These are phyloP conservation scores for Paedocypris sp. DNA, from an alignment of 2,113 vertebrate species.

Conservation along the genomic window DNA sequence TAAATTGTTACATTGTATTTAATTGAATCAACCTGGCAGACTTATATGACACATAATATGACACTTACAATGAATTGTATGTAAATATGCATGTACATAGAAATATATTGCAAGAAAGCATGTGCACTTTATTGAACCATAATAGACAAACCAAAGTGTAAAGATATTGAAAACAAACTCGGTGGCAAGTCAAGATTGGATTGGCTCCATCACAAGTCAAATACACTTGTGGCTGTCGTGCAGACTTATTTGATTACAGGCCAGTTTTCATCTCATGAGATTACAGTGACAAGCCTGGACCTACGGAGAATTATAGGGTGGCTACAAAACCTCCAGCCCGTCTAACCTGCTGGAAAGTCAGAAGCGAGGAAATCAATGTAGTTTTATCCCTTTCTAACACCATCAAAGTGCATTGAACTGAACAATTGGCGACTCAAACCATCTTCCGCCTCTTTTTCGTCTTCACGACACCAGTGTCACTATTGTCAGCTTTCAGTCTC, in stretches of 20 bases:
- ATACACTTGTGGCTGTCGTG: background rate
- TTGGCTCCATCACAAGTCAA: slow-evolving; percentile 1
- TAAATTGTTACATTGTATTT: no score
- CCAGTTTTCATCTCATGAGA: background rate
- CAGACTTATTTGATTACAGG: background rate
- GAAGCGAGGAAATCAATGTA: slow-evolving; percentile 30
- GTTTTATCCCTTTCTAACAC: slow-evolving; percentile 17
- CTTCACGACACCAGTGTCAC: slow-evolving; percentile 41
- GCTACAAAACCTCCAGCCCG: slow-evolving; percentile 14
- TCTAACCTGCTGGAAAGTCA: background rate
- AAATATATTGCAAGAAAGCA: no score
- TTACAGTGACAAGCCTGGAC: slow-evolving; percentile 25
- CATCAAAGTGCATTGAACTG: slow-evolving; percentile 35
- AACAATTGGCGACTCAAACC: slow-evolving; percentile 40
- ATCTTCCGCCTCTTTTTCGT: slow-evolving; percentile 34
- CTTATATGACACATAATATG: no score
- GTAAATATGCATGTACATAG: no score
- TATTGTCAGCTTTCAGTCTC: slow-evolving; percentile 44
- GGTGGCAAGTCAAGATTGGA: background rate
- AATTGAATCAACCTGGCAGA: no score
- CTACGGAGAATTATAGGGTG: slow-evolving; percentile 2
- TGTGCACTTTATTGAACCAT: no score
- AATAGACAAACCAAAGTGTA: no score
- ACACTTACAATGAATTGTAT: no score
- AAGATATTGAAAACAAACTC: background rate